Evolutionary conservation across 2,888 invertebrate species (phyloP).

Genomic region (Ophioninae sp.): DNA sequence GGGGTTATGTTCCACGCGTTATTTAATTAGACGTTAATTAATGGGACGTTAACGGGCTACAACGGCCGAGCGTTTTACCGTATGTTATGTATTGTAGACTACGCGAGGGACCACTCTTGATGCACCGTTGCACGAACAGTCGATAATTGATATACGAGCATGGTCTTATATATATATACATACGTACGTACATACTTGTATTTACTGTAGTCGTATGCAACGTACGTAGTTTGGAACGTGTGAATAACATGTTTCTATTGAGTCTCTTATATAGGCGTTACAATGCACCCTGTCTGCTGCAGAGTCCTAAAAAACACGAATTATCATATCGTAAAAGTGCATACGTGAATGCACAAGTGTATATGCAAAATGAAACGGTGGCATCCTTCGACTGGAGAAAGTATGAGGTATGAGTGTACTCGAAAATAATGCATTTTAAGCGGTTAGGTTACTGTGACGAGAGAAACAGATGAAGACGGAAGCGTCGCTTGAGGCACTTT

Average conservation of each 20-base stretch:
- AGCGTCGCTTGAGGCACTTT: not conserved
- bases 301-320: not conserved
- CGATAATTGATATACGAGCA: constrained; percentile 51
- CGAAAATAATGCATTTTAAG: not conserved
- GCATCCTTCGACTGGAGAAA: not conserved
- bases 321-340: constrained; percentile 2
- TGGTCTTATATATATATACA: constrained; percentile 2
- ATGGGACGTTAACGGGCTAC: constrained; percentile 63
- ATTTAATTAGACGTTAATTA: constrained; percentile 68
- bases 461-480: not conserved
- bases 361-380: not conserved
- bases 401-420: not conserved
- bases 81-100: constrained; percentile 57
- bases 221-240: constrained; percentile 16
- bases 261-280: constrained; percentile 3
- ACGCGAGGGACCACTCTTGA: constrained; percentile 34
- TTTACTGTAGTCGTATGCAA: not conserved
- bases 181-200: not conserved
- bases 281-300: constrained; percentile 15
- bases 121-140: constrained; percentile 46
- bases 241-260: constrained; percentile 37
- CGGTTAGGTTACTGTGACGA: not conserved
- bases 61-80: constrained; percentile 62
- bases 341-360: not conserved
- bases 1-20: constrained; percentile 45